phyloP scores from a whole-genome alignment of 2,888 invertebrate species.

The Aphidius colemani region DNA sequence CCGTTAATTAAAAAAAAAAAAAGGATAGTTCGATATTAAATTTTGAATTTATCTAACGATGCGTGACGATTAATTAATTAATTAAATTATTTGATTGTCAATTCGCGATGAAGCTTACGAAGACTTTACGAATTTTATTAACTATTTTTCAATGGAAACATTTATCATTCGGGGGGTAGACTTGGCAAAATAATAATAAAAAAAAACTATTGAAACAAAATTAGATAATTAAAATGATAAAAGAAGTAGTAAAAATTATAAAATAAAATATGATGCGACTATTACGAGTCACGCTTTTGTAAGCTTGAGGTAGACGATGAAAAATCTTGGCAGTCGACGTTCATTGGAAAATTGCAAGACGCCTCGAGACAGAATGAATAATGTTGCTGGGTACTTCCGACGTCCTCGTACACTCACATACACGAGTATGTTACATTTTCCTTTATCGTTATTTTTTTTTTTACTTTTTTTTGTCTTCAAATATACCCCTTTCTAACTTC shows the following conservation, averaged over 20 bases:
- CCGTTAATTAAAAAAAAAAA: no score
- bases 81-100: no score
- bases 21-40: no score
- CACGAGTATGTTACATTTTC: no score
- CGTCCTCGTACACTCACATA: neutral
- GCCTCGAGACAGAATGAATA: constrained; percentile 43
- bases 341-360: constrained; percentile 49
- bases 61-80: no score
- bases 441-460: no score
- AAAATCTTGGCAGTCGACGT: constrained; percentile 34
- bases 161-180: no score
- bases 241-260: neutral
- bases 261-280: constrained; percentile 4
- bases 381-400: constrained; percentile 30
- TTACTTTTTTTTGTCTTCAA: no score
- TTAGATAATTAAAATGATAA: constrained; percentile 8
- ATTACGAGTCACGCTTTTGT: constrained; percentile 15
- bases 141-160: neutral
- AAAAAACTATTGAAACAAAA: constrained; percentile 21
- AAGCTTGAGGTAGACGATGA: constrained; percentile 22
- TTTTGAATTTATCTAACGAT: no score
- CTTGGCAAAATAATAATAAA: neutral
- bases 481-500: neutral
- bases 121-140: no score
- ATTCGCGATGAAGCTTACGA: no score